Evolutionary conservation across 2,113 vertebrate genomes (phyloP).

Genomic region (Bufo bufo): DNA sequence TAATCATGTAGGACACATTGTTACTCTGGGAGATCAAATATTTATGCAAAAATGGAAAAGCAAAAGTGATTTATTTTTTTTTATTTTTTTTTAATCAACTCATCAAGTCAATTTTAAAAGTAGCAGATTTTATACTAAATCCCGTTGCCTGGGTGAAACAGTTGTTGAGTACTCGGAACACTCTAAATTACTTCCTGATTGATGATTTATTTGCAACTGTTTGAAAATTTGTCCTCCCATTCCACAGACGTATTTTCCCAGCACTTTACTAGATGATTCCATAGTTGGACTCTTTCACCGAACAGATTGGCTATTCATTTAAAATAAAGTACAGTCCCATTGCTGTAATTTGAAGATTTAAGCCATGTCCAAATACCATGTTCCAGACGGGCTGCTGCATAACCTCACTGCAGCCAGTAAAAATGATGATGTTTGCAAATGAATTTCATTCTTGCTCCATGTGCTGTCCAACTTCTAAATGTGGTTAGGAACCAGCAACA

Average conservation of each 20-base stretch:
- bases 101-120: background rate
- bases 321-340: constrained; percentile 43
- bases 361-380: constrained; percentile 29
- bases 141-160: background rate
- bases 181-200: constrained; percentile 25
- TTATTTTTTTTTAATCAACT: background rate
- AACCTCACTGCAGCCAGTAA: constrained; percentile 35
- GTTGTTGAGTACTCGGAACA: constrained; percentile 17
- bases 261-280: constrained; percentile 44
- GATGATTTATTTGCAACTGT: constrained; percentile 47
- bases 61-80: background rate
- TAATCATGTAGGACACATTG: background rate
- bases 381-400: constrained; percentile 24
- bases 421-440: constrained; percentile 43
- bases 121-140: constrained; percentile 6
- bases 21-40: background rate
- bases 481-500: background rate
- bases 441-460: constrained; percentile 22
- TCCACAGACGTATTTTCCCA: constrained; percentile 31
- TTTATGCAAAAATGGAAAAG: background rate
- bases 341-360: constrained; percentile 27
- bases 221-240: constrained; percentile 35
- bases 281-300: constrained; percentile 34
- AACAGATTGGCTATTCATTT: constrained; percentile 55
- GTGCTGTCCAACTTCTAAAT: background rate